Evolutionary conservation across 2,113 vertebrate genomes (phyloP), one percentile per base, ranked within the genome.

Genomic region (Urocynchramus pylzowi): DNA sequence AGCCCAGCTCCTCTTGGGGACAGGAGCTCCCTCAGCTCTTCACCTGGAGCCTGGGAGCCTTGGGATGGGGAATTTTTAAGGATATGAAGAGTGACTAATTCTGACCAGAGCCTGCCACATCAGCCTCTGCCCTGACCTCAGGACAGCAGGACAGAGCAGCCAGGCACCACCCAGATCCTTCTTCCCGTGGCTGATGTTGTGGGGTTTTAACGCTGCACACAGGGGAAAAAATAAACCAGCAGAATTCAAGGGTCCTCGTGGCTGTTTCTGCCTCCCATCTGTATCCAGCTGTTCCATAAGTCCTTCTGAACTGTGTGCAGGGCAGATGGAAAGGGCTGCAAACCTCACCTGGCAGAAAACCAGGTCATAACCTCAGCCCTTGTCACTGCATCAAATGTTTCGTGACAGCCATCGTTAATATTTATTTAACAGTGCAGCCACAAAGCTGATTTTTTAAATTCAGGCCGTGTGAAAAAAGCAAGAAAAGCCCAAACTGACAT

Each of bases 201-300:
- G 16, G 27, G 39, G 57, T 63, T 71, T 44, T 24, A 42, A 49
- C 3, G 16, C 57, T 67, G 35, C 52, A 85, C 1, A 3, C 4
- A 18, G 37, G 13, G 24, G 0, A 1, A 8, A 33, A 50, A 19
- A 37, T 0, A 65, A 33, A 52, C 13, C 39, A 16, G 28, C 26
- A 33, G 21, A 49, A 54, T 42, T 35, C 37, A 31, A 47, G 20
- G 1, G 16, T 79, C 76, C 81, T 49, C 30, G 1, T 1, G 5
- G 84, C 28, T 50, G 24, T 28, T 37, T 65, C 24, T 64, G 60
- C 42, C n/a, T 49, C 47, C 30, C n/a, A 0, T 7, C 71, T 14
- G 8, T 4, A 19, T 8, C 56, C 23, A 39, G 37, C 42, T 24
- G 60, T 44, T 41, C 16, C 31, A 16, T 3, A 47, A 87, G 65